Evolutionary conservation across 1,140 invertebrate genomes (phyloP).

Genomic region (Batillaria attramentaria): DNA sequence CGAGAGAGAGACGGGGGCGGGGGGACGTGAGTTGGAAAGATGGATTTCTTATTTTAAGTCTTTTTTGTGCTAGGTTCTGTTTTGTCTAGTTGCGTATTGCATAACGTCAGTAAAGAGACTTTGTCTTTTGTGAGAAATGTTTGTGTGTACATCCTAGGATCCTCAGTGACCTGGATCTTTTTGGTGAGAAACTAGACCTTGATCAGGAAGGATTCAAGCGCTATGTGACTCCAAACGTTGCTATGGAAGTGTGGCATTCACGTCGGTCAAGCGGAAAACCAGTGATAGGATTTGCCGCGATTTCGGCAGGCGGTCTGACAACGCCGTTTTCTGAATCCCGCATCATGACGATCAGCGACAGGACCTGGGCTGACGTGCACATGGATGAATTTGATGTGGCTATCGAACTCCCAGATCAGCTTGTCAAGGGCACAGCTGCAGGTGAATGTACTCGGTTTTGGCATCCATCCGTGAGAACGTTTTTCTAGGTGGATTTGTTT

Average conservation of each 20-base stretch:
- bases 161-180: conserved; percentile 55
- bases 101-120: no score
- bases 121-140: no score
- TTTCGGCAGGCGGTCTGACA: background rate
- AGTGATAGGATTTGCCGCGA: conserved; percentile 57
- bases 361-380: conserved; percentile 46
- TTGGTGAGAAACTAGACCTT: conserved; percentile 53
- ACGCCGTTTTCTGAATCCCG: conserved; percentile 38
- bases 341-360: conserved; percentile 40
- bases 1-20: no score
- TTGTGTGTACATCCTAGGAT: no score
- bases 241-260: conserved; percentile 61
- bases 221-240: conserved; percentile 60
- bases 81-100: no score
- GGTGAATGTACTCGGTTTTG: background rate
- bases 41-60: no score
- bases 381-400: conserved; percentile 55
- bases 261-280: conserved; percentile 36
- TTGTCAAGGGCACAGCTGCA: conserved; percentile 31
- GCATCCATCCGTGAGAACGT: background rate
- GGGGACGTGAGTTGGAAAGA: no score
- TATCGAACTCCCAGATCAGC: conserved; percentile 56
- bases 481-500: background rate
- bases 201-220: conserved; percentile 43
- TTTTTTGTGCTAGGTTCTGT: no score